Conservation (phyloP, 2,888 invertebrate genomes). For the Drosophila longiperda region DNA sequence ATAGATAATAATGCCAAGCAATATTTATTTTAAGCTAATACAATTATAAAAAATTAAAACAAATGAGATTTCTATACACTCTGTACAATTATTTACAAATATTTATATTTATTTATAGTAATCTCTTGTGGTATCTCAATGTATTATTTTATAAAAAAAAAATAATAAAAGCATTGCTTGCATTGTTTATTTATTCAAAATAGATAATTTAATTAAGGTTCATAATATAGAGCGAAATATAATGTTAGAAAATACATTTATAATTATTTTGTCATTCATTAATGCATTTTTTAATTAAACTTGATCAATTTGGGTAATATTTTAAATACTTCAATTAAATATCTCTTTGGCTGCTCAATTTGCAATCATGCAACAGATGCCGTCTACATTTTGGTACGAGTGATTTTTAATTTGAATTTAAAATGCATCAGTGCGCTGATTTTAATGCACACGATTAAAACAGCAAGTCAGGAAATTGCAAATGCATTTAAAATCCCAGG, state of each 20-base stretch:
- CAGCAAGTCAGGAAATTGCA: conserved; percentile 75
- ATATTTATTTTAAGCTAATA: neutral
- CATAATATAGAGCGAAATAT: neutral
- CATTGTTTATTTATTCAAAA: neutral
- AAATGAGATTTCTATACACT: too few species aligned
- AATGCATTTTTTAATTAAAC: neutral
- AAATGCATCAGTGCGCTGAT: conserved; percentile 74
- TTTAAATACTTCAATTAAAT: conserved; percentile 7
- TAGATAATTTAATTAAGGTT: neutral
- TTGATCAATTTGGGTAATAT: neutral
- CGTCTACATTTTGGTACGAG: conserved; percentile 16
- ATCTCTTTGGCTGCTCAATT: conserved; percentile 20
- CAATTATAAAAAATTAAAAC: neutral
- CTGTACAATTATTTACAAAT: neutral
- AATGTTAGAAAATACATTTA: neutral
- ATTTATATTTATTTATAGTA: neutral
- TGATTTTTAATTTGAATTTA: conserved; percentile 76
- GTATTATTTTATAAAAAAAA: neutral
- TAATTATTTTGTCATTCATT: neutral
- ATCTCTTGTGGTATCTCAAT: neutral
- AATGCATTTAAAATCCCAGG: conserved; percentile 70
- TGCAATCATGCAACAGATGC: conserved; percentile 16
- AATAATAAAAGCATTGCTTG: neutral
- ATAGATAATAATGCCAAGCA: neutral
- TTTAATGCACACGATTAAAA: conserved; percentile 76